These are phyloP conservation scores for Monopterus albus DNA, from an alignment of 2,113 vertebrate species.

Conservation along the genomic window DNA sequence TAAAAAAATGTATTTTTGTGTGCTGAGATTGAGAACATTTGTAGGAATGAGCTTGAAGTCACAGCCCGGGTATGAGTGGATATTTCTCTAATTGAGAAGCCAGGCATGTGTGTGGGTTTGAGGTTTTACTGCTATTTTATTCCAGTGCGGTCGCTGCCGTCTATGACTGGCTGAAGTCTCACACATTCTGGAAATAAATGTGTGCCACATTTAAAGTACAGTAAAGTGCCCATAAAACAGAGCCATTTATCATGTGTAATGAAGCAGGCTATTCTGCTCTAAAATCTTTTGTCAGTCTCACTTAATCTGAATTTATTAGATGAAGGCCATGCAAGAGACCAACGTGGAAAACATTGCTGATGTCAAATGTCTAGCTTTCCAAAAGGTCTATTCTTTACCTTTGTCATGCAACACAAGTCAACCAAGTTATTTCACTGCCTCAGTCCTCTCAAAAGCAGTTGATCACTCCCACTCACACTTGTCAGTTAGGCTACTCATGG, in stretches of 20 bases:
- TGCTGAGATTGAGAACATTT: constrained; percentile 69
- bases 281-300: constrained; percentile 17
- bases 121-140: constrained; percentile 71
- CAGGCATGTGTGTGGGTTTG: constrained; percentile 80
- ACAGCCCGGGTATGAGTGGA: constrained; percentile 63
- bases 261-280: constrained; percentile 1
- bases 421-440: constrained; percentile 50
- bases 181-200: constrained; percentile 58
- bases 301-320: constrained; percentile 42
- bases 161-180: constrained; percentile 34
- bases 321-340: constrained; percentile 37
- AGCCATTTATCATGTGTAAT: constrained; percentile 10
- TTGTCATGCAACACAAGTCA: constrained; percentile 66
- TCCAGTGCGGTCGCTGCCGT: constrained; percentile 50
- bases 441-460: constrained; percentile 24
- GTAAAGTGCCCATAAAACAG: constrained; percentile 19
- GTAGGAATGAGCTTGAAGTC: constrained; percentile 71
- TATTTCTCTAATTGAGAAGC: constrained; percentile 79
- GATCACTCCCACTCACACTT: constrained; percentile 64
- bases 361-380: constrained; percentile 52
- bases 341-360: constrained; percentile 65
- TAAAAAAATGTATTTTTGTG: constrained; percentile 77
- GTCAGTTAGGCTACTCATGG: constrained; percentile 67
- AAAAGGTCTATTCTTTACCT: constrained; percentile 71
- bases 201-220: constrained; percentile 24